These are phyloP conservation scores for Papilio machaon DNA, from an alignment of 1,140 invertebrate genomes.

Conservation along the genomic window DNA sequence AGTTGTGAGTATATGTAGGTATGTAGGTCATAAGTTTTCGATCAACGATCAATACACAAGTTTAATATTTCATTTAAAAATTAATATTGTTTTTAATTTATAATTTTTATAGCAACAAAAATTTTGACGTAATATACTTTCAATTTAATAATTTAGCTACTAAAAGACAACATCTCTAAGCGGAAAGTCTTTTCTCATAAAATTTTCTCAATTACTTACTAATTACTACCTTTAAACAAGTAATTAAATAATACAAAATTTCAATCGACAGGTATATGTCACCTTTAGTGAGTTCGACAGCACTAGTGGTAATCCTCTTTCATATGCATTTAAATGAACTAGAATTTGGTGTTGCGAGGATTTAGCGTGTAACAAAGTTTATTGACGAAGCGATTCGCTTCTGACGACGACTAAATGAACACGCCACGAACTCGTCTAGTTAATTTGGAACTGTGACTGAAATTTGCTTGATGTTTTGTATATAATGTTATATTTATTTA, in stretches of 20 bases:
- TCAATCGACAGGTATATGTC: background rate
- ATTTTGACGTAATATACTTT: too few relatives aligned
- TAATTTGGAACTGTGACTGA: background rate
- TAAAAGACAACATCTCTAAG: too few relatives aligned
- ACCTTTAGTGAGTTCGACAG: background rate
- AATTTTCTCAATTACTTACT: too few relatives aligned
- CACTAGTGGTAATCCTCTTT: slow-evolving; percentile 12
- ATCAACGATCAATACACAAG: too few relatives aligned
- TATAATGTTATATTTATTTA: background rate
- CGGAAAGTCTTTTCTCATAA: too few relatives aligned
- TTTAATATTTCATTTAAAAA: too few relatives aligned
- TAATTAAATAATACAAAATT: background rate
- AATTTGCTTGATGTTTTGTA: background rate
- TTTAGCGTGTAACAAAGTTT: slow-evolving; percentile 20
- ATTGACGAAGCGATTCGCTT: slow-evolving; percentile 20
- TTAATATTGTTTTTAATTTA: too few relatives aligned
- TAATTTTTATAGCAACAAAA: too few relatives aligned
- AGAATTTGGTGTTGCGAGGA: slow-evolving; percentile 10
- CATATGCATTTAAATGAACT: slow-evolving; percentile 26
- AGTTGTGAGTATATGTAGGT: too few relatives aligned
- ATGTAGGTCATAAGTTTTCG: too few relatives aligned
- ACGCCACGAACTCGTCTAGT: background rate
- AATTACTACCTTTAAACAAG: too few relatives aligned
- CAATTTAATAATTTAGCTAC: too few relatives aligned
- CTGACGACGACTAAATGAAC: slow-evolving; percentile 6